Percentiles rank a stretch among this genome's conserved stretches.
phyloP scores from a whole-genome alignment of 2,797 vertebrate species.

The Oophaga sylvatica region DNA sequence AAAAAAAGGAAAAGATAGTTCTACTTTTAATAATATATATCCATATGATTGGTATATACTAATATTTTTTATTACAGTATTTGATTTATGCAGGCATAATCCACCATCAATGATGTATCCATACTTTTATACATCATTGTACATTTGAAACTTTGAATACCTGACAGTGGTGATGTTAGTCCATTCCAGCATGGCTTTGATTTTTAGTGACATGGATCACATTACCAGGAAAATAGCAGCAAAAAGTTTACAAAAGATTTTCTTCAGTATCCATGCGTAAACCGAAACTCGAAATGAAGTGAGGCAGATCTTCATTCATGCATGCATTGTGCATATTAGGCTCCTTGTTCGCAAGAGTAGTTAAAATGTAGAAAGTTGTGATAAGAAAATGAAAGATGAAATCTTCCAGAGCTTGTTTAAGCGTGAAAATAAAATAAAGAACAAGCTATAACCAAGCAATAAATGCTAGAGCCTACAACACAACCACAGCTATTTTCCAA shows the following conservation, averaged over 20 bases:
- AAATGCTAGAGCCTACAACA: constrained; percentile 38
- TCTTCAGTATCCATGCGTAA: constrained; percentile 39
- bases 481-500: constrained; percentile 54
- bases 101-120: constrained; percentile 70
- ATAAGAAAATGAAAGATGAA: constrained; percentile 33
- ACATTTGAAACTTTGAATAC: constrained; percentile 60
- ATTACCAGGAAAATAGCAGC: constrained; percentile 22
- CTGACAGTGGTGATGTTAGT: constrained; percentile 60
- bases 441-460: constrained; percentile 42
- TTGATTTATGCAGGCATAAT: constrained; percentile 66
- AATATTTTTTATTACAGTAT: not conserved
- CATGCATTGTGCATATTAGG: not conserved
- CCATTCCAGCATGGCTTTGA: constrained; percentile 50
- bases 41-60: not conserved
- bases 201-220: constrained; percentile 13
- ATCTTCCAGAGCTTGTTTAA: constrained; percentile 23
- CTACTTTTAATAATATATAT: not conserved
- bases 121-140: constrained; percentile 68
- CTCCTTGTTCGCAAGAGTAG: not conserved
- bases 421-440: not conserved
- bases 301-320: constrained; percentile 25
- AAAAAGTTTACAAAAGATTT: not conserved
- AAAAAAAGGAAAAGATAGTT: too few relatives aligned
- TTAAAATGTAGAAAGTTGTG: constrained; percentile 11
- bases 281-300: constrained; percentile 8